Evolutionary conservation across 64 coral and sea anemone genomes (phyloP).

Genomic region (Porites lutea): DNA sequence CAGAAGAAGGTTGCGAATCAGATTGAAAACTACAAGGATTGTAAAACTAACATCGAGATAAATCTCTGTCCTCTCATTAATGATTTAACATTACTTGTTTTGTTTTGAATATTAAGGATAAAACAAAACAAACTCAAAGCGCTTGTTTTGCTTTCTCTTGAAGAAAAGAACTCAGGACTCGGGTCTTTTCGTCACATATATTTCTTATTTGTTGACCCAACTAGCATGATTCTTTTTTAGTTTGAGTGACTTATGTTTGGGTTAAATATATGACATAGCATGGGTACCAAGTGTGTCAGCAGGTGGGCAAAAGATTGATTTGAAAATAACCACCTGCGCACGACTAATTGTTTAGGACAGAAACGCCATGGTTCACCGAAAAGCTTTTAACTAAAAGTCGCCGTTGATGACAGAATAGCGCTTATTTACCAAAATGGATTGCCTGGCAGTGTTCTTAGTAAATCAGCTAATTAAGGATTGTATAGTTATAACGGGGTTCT

Average conservation of each 20-base stretch:
- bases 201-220: background rate
- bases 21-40: background rate
- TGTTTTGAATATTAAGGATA: background rate
- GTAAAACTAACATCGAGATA: background rate
- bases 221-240: background rate
- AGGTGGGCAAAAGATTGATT: constrained; percentile 3
- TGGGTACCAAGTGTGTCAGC: background rate
- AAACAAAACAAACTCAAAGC: background rate
- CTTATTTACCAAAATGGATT: background rate
- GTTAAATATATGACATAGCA: background rate
- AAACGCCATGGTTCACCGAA: background rate
- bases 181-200: background rate
- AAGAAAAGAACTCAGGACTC: background rate
- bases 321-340: constrained; percentile 2
- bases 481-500: too few relatives aligned
- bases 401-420: background rate
- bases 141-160: background rate
- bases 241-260: background rate
- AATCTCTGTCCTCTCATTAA: background rate
- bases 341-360: background rate
- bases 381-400: background rate
- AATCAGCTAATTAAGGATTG: too few relatives aligned
- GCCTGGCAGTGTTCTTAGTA: too few relatives aligned
- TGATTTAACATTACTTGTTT: constrained; percentile 6
- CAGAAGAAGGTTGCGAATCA: background rate